Percentiles rank a stretch among this genome's conserved stretches.
phyloP scores from a whole-genome alignment of 2,797 vertebrate species.

The Halcyon badia region DNA sequence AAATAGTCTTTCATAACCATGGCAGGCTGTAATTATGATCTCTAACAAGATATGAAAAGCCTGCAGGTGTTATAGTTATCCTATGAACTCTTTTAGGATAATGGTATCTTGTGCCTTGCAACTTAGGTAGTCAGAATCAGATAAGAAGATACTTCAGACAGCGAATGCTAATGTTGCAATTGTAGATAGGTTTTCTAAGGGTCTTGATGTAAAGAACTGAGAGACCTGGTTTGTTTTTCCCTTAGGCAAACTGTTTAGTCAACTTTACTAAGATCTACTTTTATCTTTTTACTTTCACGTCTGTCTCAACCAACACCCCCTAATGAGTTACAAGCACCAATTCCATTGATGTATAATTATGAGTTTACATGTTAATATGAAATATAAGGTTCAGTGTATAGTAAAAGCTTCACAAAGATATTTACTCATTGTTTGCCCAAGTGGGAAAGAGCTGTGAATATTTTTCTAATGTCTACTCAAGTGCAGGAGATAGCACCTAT shows the following conservation, averaged over 20 bases:
- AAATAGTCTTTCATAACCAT: neutral
- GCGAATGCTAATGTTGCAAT: neutral
- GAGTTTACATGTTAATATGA: neutral
- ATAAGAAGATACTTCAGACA: neutral
- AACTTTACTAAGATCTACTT: neutral
- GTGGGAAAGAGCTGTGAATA: neutral
- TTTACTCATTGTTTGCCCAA: conserved; percentile 16
- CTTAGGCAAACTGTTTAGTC: neutral
- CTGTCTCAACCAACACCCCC: neutral
- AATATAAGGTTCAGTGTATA: neutral
- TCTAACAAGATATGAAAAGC: neutral
- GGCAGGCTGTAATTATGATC: neutral
- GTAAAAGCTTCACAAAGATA: neutral
- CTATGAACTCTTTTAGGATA: neutral
- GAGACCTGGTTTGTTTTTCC: neutral
- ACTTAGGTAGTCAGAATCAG: neutral
- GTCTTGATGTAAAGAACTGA: neutral
- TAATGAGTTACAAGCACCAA: neutral
- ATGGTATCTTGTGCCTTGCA: neutral
- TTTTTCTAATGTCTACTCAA: conserved; percentile 25
- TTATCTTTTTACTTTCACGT: neutral
- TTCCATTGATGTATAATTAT: neutral
- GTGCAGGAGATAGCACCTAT: conserved; percentile 12
- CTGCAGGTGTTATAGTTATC: neutral
- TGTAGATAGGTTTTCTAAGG: neutral